Percentiles rank a stretch among this genome's conserved stretches.
Evolutionary conservation across 2,113 vertebrate genomes (phyloP).

Genomic region (Crotalus horridus): DNA sequence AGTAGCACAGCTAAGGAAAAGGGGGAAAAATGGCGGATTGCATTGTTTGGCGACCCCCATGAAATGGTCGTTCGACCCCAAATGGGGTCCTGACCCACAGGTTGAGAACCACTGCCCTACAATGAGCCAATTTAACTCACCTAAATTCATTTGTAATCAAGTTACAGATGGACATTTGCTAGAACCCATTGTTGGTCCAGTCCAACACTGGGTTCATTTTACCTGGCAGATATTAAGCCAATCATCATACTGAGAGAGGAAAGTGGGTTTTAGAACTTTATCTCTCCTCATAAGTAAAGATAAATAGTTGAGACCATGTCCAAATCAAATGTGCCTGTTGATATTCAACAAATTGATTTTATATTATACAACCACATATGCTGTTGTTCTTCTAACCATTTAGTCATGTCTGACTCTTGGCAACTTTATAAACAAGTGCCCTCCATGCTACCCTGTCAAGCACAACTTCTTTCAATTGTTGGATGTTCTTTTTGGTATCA

Average conservation of each 20-base stretch:
- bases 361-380: background rate
- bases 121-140: background rate
- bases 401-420: background rate
- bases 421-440: background rate
- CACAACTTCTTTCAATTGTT: background rate
- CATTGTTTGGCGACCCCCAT: too few relatives aligned
- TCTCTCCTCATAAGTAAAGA: background rate
- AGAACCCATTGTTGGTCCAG: background rate
- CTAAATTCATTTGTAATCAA: background rate
- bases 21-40: too few relatives aligned
- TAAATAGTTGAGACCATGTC: background rate
- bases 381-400: background rate
- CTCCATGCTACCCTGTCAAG: background rate
- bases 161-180: background rate
- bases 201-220: background rate
- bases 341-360: background rate
- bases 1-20: too few relatives aligned
- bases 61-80: too few relatives aligned
- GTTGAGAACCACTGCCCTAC: background rate
- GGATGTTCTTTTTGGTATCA: background rate
- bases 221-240: background rate
- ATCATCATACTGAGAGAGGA: background rate
- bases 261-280: background rate
- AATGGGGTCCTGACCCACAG: too few relatives aligned
- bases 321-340: background rate